Base-by-base conservation (phyloP, 2,113 vertebrate species). In the Gulo gulo region DNA sequence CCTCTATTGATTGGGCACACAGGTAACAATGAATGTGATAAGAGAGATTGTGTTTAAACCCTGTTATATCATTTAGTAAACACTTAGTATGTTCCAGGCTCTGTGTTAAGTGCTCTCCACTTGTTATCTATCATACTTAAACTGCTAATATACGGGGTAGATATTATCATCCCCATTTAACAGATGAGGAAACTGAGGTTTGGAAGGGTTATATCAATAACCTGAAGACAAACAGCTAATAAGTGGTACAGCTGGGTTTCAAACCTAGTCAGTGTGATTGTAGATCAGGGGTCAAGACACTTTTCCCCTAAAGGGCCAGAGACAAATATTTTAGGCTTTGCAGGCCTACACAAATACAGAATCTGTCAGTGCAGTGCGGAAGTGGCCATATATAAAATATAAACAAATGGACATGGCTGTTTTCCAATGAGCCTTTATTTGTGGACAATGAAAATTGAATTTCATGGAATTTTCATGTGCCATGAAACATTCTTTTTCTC, bases 341-440 rank as follows among this genome's bases (percentile, higher is more conserved):
- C 26, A 79, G 73, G 55, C 16, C n/a, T 63, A 39, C 6, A 69
- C 15, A 67, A 79, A 87, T 2, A 82, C 1, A 65, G 47, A 78
- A 8, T 69, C 52, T 78, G 50, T 78, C 79, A 65, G n/a, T 23
- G 55, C 34, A 76, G 57, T 23, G 29, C 1, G 3, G 42, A 61
- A 78, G 24, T n/a, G 90, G 34, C 65, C 67, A 82, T 42, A 76
- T 26, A 76, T 24, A 74, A 94, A 93, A 94, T 2, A 23, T 84
- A 86, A 93, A 85, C 42, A 88, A 88, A 83, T 15, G 26, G 20
- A 63, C 2, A 0, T 45, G 29, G 39, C 47, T 95, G 8, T 87
- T 59, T 88, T 88, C 57, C 67, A 81, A 84, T 26, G 91, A 88
- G 88, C 63, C 45, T 82, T 97, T 90, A 95, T 76, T 97, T 88